Percentiles rank a stretch among this genome's conserved stretches.
Evolutionary conservation across 2,888 invertebrate genomes (phyloP).

Genomic region (Polylopha cassiicola): DNA sequence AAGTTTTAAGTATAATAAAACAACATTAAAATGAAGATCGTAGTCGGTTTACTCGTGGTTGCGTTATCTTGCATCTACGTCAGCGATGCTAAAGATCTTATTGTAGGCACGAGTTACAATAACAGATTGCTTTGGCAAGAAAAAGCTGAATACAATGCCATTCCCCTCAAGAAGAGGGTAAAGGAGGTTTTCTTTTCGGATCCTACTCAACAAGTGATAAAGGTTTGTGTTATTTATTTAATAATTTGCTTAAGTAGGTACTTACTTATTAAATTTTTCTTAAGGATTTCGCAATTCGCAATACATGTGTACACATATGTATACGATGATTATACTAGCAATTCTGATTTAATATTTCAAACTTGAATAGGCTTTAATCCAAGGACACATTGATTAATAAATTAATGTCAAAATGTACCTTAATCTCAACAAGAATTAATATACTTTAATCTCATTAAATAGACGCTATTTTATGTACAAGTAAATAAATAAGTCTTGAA

Average conservation of each 20-base stretch:
- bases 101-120: constrained; percentile 66
- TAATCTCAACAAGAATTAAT: no score
- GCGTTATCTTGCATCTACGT: constrained; percentile 48
- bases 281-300: not conserved
- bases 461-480: no score
- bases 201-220: constrained; percentile 65
- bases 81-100: constrained; percentile 58
- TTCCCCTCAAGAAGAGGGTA: constrained; percentile 66
- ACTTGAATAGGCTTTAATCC: no score
- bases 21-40: constrained; percentile 44
- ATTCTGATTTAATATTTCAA: no score
- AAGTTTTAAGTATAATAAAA: constrained; percentile 18
- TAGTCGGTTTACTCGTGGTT: constrained; percentile 45
- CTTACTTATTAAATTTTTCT: not conserved
- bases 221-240: no score
- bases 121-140: constrained; percentile 57
- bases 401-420: no score
- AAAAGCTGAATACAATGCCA: constrained; percentile 63
- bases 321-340: no score
- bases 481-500: no score
- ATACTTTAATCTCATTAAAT: no score
- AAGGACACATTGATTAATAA: no score
- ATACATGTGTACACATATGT: no score
- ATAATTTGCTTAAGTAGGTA: no score
- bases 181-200: constrained; percentile 68